Conservation (phyloP, 2,888 invertebrate genomes). For the Phaonia tiefii region DNA sequence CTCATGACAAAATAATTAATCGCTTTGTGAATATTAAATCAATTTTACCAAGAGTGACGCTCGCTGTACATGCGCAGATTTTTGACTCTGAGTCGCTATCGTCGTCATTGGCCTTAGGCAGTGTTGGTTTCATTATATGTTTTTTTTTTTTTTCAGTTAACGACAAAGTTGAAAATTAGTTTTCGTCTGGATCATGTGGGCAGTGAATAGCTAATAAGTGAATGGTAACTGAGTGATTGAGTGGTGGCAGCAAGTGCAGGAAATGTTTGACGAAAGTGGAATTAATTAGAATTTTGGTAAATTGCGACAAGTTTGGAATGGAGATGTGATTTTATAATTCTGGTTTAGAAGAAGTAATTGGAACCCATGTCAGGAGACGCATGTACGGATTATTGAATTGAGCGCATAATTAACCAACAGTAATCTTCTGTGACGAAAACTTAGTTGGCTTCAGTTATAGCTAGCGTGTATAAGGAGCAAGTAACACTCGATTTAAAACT, state of each 20-base stretch:
- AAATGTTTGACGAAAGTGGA: conserved; percentile 33
- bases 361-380: too few relatives aligned
- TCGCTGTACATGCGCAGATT: conserved; percentile 45
- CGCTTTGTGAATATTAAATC: conserved; percentile 73
- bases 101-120: conserved; percentile 61
- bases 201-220: neutral
- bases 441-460: too few relatives aligned
- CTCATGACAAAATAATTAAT: conserved; percentile 72
- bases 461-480: too few relatives aligned
- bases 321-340: too few relatives aligned
- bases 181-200: conserved; percentile 32
- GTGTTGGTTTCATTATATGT: conserved; percentile 37
- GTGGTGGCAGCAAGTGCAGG: conserved; percentile 35
- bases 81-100: conserved; percentile 51
- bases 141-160: conserved; percentile 20
- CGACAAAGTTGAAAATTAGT: conserved; percentile 43
- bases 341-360: too few relatives aligned
- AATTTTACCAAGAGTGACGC: conserved; percentile 50
- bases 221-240: conserved; percentile 20
- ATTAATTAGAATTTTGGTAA: conserved; percentile 27
- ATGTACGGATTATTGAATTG: too few relatives aligned
- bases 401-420: too few relatives aligned
- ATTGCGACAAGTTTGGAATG: too few relatives aligned
- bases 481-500: too few relatives aligned
- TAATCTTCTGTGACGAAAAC: too few relatives aligned